A percentile compares a stretch with the other conserved stretches of the same genome.
Conservation (phyloP, 1,140 invertebrate genomes). For the Drosophila elegans region DNA sequence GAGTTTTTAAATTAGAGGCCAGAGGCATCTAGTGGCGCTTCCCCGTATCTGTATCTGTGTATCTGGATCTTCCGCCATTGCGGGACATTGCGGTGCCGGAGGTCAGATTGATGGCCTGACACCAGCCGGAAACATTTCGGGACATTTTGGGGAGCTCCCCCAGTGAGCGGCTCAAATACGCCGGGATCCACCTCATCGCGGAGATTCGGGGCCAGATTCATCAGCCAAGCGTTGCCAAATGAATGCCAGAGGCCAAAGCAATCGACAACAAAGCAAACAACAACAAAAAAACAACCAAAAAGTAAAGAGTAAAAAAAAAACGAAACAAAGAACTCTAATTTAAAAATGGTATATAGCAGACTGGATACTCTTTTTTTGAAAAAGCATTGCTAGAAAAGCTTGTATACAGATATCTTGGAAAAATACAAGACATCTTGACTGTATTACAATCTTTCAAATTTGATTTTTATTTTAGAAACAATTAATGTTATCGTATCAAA, state of each 20-base stretch:
- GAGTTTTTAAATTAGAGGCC: conserved; percentile 84
- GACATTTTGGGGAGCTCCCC: conserved; percentile 28
- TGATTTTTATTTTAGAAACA: too few species aligned
- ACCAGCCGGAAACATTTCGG: conserved; percentile 77
- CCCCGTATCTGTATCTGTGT: conserved; percentile 27
- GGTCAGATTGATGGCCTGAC: conserved; percentile 82
- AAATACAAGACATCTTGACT: too few species aligned
- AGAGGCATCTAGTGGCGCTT: conserved; percentile 58
- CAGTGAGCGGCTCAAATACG: conserved; percentile 21
- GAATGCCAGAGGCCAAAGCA: conserved; percentile 80
- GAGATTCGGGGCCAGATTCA: conserved; percentile 50
- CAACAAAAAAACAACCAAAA: conserved; percentile 36
- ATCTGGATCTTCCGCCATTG: conserved; percentile 23
- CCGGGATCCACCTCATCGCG: conserved; percentile 13
- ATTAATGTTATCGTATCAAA: too few species aligned
- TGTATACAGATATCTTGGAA: too few species aligned
- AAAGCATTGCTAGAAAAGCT: too few species aligned
- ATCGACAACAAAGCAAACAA: conserved; percentile 64
- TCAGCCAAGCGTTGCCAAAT: conserved; percentile 75
- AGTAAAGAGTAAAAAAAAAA: conserved; percentile 25
- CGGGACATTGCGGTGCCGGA: conserved; percentile 60
- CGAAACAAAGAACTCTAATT: conserved; percentile 5
- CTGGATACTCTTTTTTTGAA: background rate
- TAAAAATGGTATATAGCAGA: background rate
- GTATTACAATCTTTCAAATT: too few species aligned